Evolutionary conservation across 2,113 vertebrate genomes (phyloP).

Genomic region (Scopus umbretta): DNA sequence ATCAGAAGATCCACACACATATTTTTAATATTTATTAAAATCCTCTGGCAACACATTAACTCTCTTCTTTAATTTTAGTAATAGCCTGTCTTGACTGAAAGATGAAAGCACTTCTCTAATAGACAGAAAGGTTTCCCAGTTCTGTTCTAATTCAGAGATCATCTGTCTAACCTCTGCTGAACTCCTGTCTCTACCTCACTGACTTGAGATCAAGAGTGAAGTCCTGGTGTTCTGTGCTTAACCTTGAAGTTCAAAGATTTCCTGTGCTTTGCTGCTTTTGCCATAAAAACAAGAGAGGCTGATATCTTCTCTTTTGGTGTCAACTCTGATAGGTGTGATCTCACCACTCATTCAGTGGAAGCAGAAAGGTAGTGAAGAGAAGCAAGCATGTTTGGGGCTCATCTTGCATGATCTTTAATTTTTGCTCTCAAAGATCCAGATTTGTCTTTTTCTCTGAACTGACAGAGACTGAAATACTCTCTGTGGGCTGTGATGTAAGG

Average conservation of each 20-base stretch:
- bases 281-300: neutral
- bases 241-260: neutral
- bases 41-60: neutral
- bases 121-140: neutral
- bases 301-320: neutral
- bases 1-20: neutral
- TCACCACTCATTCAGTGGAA: neutral
- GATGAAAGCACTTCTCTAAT: neutral
- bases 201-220: neutral
- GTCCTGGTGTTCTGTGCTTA: neutral
- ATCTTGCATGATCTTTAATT: neutral
- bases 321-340: neutral
- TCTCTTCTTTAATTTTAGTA: neutral
- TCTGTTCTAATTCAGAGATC: neutral
- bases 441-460: neutral
- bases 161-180: neutral
- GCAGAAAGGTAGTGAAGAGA: neutral
- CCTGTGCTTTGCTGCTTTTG: neutral
- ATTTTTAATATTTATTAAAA: constrained; percentile 24
- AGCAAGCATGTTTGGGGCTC: neutral
- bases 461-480: neutral
- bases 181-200: neutral
- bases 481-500: neutral
- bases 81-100: neutral
- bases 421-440: neutral